Percentiles rank a stretch among this genome's conserved stretches.
Conservation (phyloP, 1,140 invertebrate genomes). For the Mya arenaria region DNA sequence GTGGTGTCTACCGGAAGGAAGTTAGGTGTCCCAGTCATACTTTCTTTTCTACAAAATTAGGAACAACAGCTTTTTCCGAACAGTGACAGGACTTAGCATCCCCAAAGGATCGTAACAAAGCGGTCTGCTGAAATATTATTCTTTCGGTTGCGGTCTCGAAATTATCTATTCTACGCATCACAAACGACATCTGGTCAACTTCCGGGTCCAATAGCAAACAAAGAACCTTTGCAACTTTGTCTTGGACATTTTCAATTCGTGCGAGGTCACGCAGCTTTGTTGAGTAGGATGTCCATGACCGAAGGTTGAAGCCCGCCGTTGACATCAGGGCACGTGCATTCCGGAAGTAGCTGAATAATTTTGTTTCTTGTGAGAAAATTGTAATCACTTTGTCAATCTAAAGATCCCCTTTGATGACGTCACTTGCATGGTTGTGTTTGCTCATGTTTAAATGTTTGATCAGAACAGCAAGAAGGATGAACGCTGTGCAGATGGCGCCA, state of each 20-base stretch:
- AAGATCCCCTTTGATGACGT: background rate
- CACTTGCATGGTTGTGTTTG: background rate
- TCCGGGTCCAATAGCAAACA: too few relatives aligned
- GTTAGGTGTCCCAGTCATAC: too few relatives aligned
- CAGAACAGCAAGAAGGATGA: background rate
- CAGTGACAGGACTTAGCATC: too few relatives aligned
- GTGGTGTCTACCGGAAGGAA: too few relatives aligned
- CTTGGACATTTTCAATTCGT: background rate
- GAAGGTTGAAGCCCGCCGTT: background rate
- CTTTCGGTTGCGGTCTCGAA: too few relatives aligned
- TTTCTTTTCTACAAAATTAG: too few relatives aligned
- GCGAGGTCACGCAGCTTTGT: background rate
- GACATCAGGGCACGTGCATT: background rate
- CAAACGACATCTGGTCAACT: too few relatives aligned
- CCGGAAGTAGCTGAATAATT: background rate
- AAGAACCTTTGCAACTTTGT: background rate
- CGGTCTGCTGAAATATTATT: too few relatives aligned
- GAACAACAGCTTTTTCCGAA: too few relatives aligned
- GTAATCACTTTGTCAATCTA: background rate
- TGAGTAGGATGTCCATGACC: background rate
- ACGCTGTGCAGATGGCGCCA: background rate
- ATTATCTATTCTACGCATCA: too few relatives aligned
- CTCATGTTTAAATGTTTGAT: background rate
- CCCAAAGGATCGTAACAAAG: too few relatives aligned
- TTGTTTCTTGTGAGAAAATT: background rate